These are phyloP conservation scores for Cyprinodon diabolis DNA, from an alignment of 2,797 vertebrate genomes.

Conservation along the genomic window DNA sequence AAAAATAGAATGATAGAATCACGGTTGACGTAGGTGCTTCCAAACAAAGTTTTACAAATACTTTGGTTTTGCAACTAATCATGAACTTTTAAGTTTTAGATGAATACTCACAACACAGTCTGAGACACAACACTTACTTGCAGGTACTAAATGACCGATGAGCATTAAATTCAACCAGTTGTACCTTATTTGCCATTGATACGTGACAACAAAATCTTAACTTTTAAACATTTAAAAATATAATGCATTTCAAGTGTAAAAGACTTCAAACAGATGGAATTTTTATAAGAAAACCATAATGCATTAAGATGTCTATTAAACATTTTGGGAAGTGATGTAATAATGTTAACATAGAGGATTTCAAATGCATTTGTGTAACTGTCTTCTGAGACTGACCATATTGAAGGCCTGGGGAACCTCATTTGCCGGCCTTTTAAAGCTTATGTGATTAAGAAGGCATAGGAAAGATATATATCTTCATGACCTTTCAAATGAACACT, in stretches of 20 bases:
- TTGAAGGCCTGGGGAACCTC: conserved; percentile 20
- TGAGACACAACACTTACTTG: too few relatives aligned
- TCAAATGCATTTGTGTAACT: conserved; percentile 34
- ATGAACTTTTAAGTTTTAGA: too few relatives aligned
- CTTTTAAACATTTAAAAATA: conserved; percentile 15
- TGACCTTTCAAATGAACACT: conserved; percentile 46
- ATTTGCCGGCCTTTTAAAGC: conserved; percentile 70
- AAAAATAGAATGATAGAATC: too few relatives aligned
- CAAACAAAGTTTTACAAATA: too few relatives aligned
- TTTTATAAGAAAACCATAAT: conserved; percentile 18
- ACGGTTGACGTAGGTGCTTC: too few relatives aligned
- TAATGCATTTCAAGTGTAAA: conserved; percentile 13
- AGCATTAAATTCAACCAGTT: too few relatives aligned
- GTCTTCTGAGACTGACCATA: conserved; percentile 20
- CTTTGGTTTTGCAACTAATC: too few relatives aligned
- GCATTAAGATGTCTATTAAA: conserved; percentile 4
- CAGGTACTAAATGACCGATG: too few relatives aligned
- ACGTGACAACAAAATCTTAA: conserved; percentile 12
- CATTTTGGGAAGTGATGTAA: conserved; percentile 15
- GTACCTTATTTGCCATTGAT: neutral
- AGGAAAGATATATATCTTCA: conserved; percentile 61
- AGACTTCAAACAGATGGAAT: neutral
- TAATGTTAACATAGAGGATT: conserved; percentile 5
- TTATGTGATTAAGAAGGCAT: conserved; percentile 59
- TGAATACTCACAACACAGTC: too few relatives aligned